These are phyloP conservation scores for Zaprionus davidi DNA, from an alignment of 1,140 invertebrate species.

Conservation along the genomic window DNA sequence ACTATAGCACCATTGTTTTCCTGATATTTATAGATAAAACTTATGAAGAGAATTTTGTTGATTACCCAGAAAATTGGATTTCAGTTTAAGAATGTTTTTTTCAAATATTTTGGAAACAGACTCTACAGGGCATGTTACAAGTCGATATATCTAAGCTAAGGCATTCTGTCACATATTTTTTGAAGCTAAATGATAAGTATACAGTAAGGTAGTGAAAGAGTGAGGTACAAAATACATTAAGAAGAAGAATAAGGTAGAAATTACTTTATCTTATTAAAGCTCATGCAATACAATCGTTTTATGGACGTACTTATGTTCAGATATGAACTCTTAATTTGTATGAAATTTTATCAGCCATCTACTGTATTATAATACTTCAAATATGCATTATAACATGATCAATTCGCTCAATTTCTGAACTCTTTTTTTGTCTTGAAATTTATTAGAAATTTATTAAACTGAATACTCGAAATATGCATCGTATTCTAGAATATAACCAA, in stretches of 20 bases:
- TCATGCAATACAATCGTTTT: not conserved
- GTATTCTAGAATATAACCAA: too few relatives aligned
- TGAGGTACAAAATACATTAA: not conserved
- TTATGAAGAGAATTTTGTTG: not conserved
- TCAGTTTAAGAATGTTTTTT: not conserved
- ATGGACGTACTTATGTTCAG: not conserved
- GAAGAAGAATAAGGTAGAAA: not conserved
- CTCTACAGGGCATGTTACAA: not conserved
- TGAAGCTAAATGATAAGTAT: not conserved
- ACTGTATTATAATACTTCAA: not conserved
- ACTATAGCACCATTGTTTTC: not conserved
- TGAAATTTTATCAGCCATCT: not conserved
- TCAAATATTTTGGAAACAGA: not conserved
- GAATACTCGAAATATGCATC: too few relatives aligned
- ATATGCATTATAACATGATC: not conserved
- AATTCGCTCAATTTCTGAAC: not conserved
- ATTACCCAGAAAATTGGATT: not conserved
- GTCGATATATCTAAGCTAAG: not conserved
- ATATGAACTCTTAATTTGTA: not conserved
- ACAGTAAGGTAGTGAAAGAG: too few relatives aligned
- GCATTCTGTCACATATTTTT: not conserved
- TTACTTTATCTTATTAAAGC: not conserved
- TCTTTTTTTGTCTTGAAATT: not conserved
- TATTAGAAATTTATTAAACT: not conserved
- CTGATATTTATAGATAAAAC: not conserved